phyloP scores from a whole-genome alignment of 1,140 invertebrate species.

The Armadillidium nasatum region DNA sequence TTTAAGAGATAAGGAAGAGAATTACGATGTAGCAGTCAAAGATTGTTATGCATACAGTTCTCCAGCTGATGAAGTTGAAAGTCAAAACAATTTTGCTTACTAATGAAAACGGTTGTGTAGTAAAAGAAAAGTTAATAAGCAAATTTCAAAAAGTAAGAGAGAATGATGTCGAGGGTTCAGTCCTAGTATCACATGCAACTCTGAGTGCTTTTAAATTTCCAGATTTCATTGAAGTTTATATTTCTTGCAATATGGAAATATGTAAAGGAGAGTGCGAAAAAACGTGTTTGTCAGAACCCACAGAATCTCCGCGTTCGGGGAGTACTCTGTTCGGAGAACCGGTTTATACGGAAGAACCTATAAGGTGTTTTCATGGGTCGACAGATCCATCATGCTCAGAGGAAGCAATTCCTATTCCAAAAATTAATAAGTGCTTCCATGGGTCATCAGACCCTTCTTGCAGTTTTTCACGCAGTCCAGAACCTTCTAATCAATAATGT shows the following conservation, averaged over 20 bases:
- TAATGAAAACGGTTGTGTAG: constrained; percentile 49
- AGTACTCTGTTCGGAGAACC: constrained; percentile 42
- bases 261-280: constrained; percentile 48
- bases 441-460: constrained; percentile 33
- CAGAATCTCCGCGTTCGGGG: constrained; percentile 33
- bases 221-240: constrained; percentile 49
- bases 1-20: constrained; percentile 60
- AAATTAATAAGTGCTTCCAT: constrained; percentile 17
- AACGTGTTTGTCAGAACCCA: constrained; percentile 28
- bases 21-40: constrained; percentile 61
- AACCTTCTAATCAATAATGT: constrained; percentile 8
- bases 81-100: constrained; percentile 46
- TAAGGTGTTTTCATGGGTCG: constrained; percentile 18
- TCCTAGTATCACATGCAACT: constrained; percentile 47
- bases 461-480: neutral
- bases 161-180: constrained; percentile 30
- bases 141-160: constrained; percentile 43
- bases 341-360: constrained; percentile 27
- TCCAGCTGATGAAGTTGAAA: constrained; percentile 32
- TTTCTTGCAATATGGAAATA: constrained; percentile 49
- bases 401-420: constrained; percentile 25
- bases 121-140: constrained; percentile 48
- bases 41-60: constrained; percentile 44
- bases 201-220: constrained; percentile 50
- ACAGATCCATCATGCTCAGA: neutral